Evolutionary conservation across 1,140 invertebrate species (phyloP), one percentile per base, ranked within the genome.

Genomic region (Papilio aristodemus): DNA sequence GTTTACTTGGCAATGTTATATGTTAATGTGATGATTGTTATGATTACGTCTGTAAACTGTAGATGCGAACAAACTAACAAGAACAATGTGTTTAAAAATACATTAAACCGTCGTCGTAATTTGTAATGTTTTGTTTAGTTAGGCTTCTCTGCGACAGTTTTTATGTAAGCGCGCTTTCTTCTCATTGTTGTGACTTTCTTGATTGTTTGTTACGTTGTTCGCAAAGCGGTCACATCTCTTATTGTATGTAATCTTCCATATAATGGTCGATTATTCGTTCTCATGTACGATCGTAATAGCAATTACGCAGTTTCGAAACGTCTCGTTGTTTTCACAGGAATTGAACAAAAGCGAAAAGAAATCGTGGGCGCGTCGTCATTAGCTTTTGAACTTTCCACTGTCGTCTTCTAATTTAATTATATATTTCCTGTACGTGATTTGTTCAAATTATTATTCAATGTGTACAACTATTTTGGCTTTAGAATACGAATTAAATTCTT

Each of bases 141-240:
- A 62, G 43, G n/a, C n/a, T 46, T 70, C 76, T 78, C 77, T 85
- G 84, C 76, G 78, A 69, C 67, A 74, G 68, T 77, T 84, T 79
- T 71, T 84, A 84, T 81, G 69, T 43, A 19, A 73, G 70, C 72
- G 60, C 57, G 77, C 85, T 90, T 91, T 90, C 87, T 73, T 86
- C 87, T 89, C 84, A 85, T 87, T 84, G 81, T 80, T 76, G 70
- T 71, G 73, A 81, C 85, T 90, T 89, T 90, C 84, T 77, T 86
- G 80, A 72, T 81, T 81, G 74, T 84, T 87, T 85, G 87, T 91
- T 87, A 89, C 86, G 84, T 88, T 85, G 88, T 86, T 80, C 77
- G 71, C 75, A 71, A 69, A 79, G 74, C 79, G 74, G 77, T 81
- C 79, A 74, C 78, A 84, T 81, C 71, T 69, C 70, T 80, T 80